These are phyloP conservation scores for Hemicrepidius hirtus DNA, from an alignment of 2,888 invertebrate genomes.

Conservation along the genomic window DNA sequence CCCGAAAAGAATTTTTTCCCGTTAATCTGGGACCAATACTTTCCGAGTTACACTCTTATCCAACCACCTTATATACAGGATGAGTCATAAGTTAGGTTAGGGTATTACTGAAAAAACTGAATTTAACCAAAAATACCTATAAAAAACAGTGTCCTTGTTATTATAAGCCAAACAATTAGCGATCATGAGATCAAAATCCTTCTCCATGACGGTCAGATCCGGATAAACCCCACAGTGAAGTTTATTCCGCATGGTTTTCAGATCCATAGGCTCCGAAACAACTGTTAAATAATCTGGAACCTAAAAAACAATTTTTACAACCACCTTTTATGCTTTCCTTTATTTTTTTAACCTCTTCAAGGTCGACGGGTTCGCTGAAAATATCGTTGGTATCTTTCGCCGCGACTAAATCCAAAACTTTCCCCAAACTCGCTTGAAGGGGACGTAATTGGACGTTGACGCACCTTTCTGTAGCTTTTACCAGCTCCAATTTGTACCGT, in stretches of 20 bases:
- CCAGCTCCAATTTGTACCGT: slow-evolving; percentile 91
- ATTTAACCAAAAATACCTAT: slow-evolving; percentile 73
- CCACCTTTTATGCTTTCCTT: neutral
- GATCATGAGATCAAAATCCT: slow-evolving; percentile 97
- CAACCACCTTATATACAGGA: too few relatives aligned
- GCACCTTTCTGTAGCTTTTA: slow-evolving; percentile 87
- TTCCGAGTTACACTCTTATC: too few relatives aligned
- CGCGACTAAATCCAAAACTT: slow-evolving; percentile 85
- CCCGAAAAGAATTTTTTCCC: too few relatives aligned
- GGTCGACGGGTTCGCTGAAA: slow-evolving; percentile 94
- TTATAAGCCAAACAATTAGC: slow-evolving; percentile 97
- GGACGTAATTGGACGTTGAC: slow-evolving; percentile 89
- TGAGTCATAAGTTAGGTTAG: too few relatives aligned
- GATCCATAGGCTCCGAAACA: slow-evolving; percentile 91
- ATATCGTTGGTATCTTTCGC: slow-evolving; percentile 89
- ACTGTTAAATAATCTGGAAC: slow-evolving; percentile 93
- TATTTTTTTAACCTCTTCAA: slow-evolving; percentile 77
- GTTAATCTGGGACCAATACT: too few relatives aligned
- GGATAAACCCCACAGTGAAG: slow-evolving; percentile 81
- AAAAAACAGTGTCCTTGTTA: slow-evolving; percentile 95
- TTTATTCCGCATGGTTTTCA: slow-evolving; percentile 90
- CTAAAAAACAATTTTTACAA: slow-evolving; percentile 62
- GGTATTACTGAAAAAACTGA: too few relatives aligned
- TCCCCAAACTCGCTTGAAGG: slow-evolving; percentile 84
- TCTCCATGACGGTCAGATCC: slow-evolving; percentile 85